These are phyloP conservation scores for Tenualosa ilisha DNA, from an alignment of 2,797 vertebrate species.

Conservation along the genomic window DNA sequence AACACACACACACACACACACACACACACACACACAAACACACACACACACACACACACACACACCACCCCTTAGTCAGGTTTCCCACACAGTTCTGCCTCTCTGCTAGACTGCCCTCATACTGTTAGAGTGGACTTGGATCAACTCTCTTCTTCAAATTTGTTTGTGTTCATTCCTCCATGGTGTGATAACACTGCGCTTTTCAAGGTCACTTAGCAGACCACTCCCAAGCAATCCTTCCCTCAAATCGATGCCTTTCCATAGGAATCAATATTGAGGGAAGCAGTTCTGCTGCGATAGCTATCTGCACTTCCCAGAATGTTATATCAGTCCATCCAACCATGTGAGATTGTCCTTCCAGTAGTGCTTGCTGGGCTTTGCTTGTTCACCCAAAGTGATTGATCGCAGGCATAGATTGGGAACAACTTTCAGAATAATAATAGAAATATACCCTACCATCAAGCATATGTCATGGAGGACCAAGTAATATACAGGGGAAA, in stretches of 20 bases:
- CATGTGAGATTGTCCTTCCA: background rate
- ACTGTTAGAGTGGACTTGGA: background rate
- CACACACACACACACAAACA: too few species aligned
- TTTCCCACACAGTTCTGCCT: background rate
- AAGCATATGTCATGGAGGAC: constrained; percentile 51
- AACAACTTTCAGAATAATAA: constrained; percentile 32
- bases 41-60: too few species aligned
- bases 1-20: too few species aligned
- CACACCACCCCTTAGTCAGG: background rate
- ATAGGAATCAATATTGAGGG: constrained; percentile 24
- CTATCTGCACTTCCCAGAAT: background rate
- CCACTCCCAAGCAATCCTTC: constrained; percentile 15
- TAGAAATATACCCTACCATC: constrained; percentile 43
- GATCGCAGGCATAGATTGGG: constrained; percentile 7
- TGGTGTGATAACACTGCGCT: constrained; percentile 13
- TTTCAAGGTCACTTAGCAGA: constrained; percentile 23
- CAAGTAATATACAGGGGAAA: constrained; percentile 58
- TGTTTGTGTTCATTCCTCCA: background rate
- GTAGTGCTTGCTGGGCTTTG: background rate
- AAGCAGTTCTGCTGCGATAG: background rate
- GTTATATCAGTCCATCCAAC: background rate
- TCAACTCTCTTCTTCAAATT: background rate
- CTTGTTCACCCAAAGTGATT: background rate
- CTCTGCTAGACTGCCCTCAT: background rate
- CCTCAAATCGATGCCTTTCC: constrained; percentile 15